These are phyloP conservation scores for Amaurobius ferox DNA, from an alignment of 2,888 invertebrate genomes.

Conservation along the genomic window DNA sequence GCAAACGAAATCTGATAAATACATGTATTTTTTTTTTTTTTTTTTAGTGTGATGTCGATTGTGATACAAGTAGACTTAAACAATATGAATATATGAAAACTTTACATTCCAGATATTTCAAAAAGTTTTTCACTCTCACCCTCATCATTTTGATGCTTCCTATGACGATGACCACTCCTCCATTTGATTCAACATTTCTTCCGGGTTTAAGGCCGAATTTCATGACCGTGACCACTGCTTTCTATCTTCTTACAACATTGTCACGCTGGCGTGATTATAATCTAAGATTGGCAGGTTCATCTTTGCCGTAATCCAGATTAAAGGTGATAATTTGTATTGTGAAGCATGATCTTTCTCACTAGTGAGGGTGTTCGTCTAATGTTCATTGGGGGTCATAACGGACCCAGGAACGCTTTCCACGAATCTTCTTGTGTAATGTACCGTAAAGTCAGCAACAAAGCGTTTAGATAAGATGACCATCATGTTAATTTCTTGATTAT, in stretches of 20 bases:
- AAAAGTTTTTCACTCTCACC: no score
- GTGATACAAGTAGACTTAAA: no score
- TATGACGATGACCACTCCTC: neutral
- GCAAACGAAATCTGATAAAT: no score
- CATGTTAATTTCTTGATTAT: no score
- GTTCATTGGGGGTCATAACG: neutral
- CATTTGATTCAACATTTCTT: neutral
- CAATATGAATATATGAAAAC: no score
- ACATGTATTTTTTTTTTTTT: no score
- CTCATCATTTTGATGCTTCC: no score
- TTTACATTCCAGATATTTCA: no score
- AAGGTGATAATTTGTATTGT: neutral
- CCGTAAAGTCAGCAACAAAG: no score
- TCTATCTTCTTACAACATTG: neutral
- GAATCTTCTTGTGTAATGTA: neutral
- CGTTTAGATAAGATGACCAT: no score
- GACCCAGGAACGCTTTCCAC: neutral
- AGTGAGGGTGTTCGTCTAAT: neutral
- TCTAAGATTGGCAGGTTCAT: neutral
- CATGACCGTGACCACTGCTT: neutral
- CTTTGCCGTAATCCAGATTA: neutral
- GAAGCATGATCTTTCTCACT: neutral
- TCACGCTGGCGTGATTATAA: neutral
- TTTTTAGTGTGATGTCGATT: no score
- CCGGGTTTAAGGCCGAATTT: conserved; percentile 3